Evolutionary conservation across 2,797 vertebrate species (phyloP).

Genomic region (Crocodylus rhombifer): DNA sequence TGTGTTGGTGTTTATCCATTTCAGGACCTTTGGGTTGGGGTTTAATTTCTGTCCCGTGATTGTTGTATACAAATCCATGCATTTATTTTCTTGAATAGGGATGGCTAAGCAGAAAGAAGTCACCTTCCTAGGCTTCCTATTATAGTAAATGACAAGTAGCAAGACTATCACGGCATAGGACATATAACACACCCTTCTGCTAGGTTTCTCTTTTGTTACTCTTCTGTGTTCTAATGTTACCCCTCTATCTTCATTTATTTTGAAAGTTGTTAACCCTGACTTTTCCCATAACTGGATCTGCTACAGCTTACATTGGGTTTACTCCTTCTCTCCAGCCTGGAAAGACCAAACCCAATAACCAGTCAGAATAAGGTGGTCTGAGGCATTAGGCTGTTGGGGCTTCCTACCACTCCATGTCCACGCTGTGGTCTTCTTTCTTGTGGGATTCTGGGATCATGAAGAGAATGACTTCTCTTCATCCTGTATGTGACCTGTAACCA

Average conservation of each 20-base stretch:
- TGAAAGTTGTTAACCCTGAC: background rate
- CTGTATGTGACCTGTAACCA: background rate
- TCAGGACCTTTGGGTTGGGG: background rate
- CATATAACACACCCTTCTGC: background rate
- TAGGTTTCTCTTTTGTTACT: background rate
- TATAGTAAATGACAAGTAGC: background rate
- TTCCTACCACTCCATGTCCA: background rate
- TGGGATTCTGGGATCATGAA: background rate
- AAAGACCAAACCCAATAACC: background rate
- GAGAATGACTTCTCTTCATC: no score
- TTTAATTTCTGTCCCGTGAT: background rate
- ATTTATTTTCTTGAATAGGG: background rate
- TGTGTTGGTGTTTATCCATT: background rate
- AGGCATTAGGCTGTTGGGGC: background rate
- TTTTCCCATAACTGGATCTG: background rate
- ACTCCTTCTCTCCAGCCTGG: background rate
- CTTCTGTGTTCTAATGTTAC: background rate
- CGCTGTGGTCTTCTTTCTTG: background rate
- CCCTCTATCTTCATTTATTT: background rate
- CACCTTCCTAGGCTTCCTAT: background rate
- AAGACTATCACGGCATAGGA: background rate
- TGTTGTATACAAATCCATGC: background rate
- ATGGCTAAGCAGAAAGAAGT: background rate
- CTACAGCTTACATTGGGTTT: background rate
- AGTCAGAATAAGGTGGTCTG: background rate